Base-by-base conservation (phyloP, 2,888 invertebrate genomes). In the Yponomeuta plumbellus region DNA sequence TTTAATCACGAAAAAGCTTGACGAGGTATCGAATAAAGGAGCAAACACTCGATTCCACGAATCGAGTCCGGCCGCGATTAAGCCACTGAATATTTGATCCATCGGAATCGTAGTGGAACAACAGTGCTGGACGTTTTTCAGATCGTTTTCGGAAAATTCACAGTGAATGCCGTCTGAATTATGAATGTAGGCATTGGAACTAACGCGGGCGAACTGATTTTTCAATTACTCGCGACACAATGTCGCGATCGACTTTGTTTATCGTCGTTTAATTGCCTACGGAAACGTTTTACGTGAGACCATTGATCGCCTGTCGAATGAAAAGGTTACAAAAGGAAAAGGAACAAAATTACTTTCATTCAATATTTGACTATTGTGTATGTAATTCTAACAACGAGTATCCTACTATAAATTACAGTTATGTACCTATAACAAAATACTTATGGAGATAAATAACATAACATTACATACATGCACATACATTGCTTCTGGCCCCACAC, bases 151-250 rank as follows among this genome's bases (percentile, higher is more conserved):
- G 81, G 77, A 80, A 83, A 87, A 77, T 86, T 79, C 84, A 83
- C 85, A 52, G 76, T 87, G 87, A 90, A 89, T 90, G 89, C 87
- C 81, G 73, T 73, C 73, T 90, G 85, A 91, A 91, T 91, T 86
- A 88, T 89, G 76, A 71, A 90, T 80, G 69, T 69, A 72, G 78
- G 44, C 44, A 52, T 75, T 78, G 76, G 85, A 86, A 84, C 85
- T 85, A 85, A 10, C 56, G 65, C n/a, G 78, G 81, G 79, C 39
- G 61, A 76, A 76, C 72, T 78, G 80, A 88, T 84, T 90, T 88
- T 89, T 88, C 88, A 88, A 90, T 90, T 89, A 90, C 82, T 80
- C 81, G 57, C 26, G 57, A 56, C 79, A 86, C 86, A 88, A 88
- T 86, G 82, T 76, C 69, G 71, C 73, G 74, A 69, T 71, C 70